These are phyloP conservation scores for Norana najaformis DNA, from an alignment of 2,888 invertebrate genomes.

Conservation along the genomic window DNA sequence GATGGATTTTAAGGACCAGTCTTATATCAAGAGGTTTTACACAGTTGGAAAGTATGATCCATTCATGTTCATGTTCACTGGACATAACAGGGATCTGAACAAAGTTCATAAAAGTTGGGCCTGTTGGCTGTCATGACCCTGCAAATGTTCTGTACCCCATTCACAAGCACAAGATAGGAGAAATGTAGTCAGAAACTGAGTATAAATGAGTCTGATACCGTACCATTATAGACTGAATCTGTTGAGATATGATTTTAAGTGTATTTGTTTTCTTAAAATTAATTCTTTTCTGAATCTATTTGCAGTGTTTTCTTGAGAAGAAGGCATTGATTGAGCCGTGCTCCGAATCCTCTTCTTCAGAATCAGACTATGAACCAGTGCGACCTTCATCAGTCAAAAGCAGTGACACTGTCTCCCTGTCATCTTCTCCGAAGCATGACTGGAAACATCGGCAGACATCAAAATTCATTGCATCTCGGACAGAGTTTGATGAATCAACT, in stretches of 20 bases:
- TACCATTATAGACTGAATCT: background rate
- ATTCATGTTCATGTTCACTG: no score
- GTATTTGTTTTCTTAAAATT: background rate
- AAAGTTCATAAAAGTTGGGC: background rate
- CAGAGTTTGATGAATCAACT: background rate
- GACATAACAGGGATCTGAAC: background rate
- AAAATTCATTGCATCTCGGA: background rate
- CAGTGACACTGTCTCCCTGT: background rate
- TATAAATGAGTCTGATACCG: background rate
- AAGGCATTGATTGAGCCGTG: background rate
- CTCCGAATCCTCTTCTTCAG: background rate
- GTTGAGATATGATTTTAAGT: background rate
- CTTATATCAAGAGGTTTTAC: background rate
- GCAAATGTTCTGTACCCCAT: background rate
- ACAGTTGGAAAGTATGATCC: background rate
- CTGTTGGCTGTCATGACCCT: background rate
- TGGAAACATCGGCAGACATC: background rate
- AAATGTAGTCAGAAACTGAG: background rate
- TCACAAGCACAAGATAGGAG: background rate
- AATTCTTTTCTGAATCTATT: background rate
- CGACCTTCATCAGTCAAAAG: background rate
- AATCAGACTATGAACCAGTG: background rate
- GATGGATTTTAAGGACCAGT: background rate
- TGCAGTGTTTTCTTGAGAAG: constrained; percentile 2
- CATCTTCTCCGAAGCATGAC: constrained; percentile 9